Conservation (phyloP, 2,797 vertebrate genomes). For the Columba guinea region DNA sequence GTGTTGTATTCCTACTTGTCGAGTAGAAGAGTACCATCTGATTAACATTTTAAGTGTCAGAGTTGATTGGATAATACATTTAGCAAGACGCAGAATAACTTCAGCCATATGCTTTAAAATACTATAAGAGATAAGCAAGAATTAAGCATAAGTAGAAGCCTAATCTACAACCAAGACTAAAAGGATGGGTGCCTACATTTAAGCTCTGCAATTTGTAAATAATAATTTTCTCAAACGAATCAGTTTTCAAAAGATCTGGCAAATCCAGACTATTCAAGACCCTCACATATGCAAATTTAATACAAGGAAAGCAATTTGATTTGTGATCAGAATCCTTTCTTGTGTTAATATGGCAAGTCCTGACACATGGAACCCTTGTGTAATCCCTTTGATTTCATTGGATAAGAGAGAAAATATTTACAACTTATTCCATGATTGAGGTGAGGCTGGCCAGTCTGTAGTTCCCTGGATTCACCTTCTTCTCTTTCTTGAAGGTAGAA, state of each 20-base stretch:
- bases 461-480: background rate
- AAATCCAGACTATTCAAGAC: background rate
- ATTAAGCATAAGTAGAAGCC: background rate
- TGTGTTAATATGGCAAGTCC: background rate
- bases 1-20: conserved; percentile 4
- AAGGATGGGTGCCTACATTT: background rate
- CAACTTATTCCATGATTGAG: background rate
- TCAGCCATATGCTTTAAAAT: conserved; percentile 37
- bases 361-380: background rate
- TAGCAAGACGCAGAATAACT: conserved; percentile 1
- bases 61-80: conserved; percentile 22
- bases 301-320: background rate
- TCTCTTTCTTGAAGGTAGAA: background rate
- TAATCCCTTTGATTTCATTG: background rate
- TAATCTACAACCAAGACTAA: background rate
- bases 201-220: background rate
- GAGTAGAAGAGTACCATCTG: conserved; percentile 31
- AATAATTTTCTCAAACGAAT: background rate
- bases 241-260: background rate
- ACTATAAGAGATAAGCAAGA: background rate
- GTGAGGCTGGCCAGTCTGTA: background rate
- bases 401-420: background rate
- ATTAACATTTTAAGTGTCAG: conserved; percentile 38
- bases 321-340: background rate
- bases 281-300: background rate